phyloP scores from a whole-genome alignment of 2,113 vertebrate species.

The Psittacus erithacus region DNA sequence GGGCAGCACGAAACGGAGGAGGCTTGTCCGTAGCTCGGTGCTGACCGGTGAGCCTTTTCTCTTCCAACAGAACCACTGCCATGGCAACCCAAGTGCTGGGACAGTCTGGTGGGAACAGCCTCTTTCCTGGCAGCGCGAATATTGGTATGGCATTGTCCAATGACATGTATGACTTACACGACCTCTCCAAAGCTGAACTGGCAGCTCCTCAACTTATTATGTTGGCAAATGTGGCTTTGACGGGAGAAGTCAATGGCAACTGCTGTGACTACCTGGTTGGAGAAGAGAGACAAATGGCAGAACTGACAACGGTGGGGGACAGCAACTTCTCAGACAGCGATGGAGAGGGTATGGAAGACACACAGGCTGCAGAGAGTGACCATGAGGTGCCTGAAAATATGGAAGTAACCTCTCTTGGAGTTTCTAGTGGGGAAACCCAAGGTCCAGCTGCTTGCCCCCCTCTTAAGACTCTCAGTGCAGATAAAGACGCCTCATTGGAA shows the following conservation, averaged over 20 bases:
- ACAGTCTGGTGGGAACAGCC: conserved; percentile 79
- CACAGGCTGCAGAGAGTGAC: conserved; percentile 47
- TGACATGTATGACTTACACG: conserved; percentile 82
- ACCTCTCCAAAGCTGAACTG: conserved; percentile 84
- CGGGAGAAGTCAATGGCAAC: conserved; percentile 77
- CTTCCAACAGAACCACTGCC: conserved; percentile 49
- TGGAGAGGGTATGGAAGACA: conserved; percentile 83
- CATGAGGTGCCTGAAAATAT: conserved; percentile 48
- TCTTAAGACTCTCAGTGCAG: conserved; percentile 50
- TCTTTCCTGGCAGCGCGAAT: conserved; percentile 76
- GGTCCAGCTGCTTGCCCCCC: conserved; percentile 30
- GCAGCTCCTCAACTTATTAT: conserved; percentile 94
- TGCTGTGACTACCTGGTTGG: conserved; percentile 81
- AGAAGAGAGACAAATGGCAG: conserved; percentile 94
- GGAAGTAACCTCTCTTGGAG: conserved; percentile 45
- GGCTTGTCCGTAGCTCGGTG: not conserved
- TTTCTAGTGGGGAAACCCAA: conserved; percentile 20
- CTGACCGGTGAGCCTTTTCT: conserved; percentile 13
- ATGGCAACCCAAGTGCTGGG: conserved; percentile 90
- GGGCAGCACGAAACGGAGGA: not conserved
- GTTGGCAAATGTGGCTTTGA: conserved; percentile 93
- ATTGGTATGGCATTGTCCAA: conserved; percentile 79
- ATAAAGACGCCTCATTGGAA: conserved; percentile 64
- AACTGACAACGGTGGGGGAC: conserved; percentile 89
- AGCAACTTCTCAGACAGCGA: conserved; percentile 91